phyloP scores from a whole-genome alignment of 2,113 vertebrate genomes.

The Numenius arquata region DNA sequence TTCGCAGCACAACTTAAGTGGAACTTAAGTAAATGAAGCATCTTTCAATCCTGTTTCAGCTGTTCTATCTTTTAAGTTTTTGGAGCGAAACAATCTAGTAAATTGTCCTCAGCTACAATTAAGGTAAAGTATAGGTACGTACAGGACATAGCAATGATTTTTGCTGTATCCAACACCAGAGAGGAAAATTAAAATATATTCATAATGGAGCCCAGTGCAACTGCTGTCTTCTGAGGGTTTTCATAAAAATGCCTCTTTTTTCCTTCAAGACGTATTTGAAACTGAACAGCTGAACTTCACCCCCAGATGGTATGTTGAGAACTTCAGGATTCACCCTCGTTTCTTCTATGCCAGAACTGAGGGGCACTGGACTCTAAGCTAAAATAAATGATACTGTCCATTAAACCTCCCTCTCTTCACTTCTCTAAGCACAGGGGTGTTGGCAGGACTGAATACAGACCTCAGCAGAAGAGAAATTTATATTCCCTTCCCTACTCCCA shows the following conservation, averaged over 20 bases:
- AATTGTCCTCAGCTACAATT: background rate
- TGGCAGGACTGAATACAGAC: background rate
- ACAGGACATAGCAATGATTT: background rate
- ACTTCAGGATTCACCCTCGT: background rate
- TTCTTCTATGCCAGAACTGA: background rate
- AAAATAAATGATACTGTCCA: background rate
- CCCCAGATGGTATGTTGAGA: background rate
- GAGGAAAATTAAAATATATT: background rate
- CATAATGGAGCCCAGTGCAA: background rate
- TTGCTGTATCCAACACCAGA: background rate
- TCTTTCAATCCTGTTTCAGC: background rate
- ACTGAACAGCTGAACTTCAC: background rate
- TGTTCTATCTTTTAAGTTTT: background rate
- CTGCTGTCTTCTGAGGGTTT: background rate
- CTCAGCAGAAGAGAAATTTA: background rate
- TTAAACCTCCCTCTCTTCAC: background rate
- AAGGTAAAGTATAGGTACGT: background rate
- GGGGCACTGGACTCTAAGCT: background rate
- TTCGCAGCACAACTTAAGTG: fast-evolving
- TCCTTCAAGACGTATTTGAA: background rate
- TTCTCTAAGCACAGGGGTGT: background rate
- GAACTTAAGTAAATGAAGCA: background rate
- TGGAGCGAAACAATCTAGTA: background rate
- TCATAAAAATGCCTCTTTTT: background rate
- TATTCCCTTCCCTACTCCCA: background rate